Evolutionary conservation across 2,888 invertebrate genomes (phyloP).

Genomic region (Cerastoderma edule): DNA sequence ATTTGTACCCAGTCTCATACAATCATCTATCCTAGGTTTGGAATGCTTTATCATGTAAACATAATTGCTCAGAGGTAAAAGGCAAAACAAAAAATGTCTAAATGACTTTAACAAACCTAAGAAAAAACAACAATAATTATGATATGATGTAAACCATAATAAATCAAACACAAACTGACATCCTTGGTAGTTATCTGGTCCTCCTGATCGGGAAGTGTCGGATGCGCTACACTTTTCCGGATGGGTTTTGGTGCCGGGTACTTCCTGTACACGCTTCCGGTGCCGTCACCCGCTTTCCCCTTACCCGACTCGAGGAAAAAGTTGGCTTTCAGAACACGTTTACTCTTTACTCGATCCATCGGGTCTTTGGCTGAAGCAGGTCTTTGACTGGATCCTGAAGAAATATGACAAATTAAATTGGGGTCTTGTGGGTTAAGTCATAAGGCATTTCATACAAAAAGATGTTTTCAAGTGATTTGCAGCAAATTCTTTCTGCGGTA

Average conservation of each 20-base stretch:
- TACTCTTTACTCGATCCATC: conserved; percentile 72
- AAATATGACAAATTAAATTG: background rate
- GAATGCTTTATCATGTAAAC: no score
- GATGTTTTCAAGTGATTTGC: no score
- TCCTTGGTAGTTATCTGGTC: conserved; percentile 82
- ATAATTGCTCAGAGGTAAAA: no score
- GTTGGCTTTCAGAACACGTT: conserved; percentile 64
- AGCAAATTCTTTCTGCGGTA: no score
- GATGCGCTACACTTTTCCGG: conserved; percentile 75
- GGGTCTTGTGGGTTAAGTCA: no score
- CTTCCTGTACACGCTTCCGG: conserved; percentile 76
- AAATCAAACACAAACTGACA: conserved; percentile 51
- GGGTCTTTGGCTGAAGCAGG: conserved; percentile 76
- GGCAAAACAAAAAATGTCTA: no score
- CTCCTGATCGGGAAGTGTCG: conserved; percentile 81
- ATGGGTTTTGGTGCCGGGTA: conserved; percentile 77
- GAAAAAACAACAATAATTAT: background rate
- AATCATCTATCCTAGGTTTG: no score
- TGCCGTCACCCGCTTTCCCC: conserved; percentile 67
- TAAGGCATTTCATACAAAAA: no score
- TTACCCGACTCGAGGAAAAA: conserved; percentile 80
- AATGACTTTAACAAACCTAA: no score
- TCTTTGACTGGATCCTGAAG: conserved; percentile 38
- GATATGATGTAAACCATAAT: background rate
- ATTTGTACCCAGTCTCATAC: no score